A percentile compares a stretch with the other conserved stretches of the same genome.
Evolutionary conservation across 2,113 vertebrate genomes (phyloP).

Genomic region (Platichthys stellatus): DNA sequence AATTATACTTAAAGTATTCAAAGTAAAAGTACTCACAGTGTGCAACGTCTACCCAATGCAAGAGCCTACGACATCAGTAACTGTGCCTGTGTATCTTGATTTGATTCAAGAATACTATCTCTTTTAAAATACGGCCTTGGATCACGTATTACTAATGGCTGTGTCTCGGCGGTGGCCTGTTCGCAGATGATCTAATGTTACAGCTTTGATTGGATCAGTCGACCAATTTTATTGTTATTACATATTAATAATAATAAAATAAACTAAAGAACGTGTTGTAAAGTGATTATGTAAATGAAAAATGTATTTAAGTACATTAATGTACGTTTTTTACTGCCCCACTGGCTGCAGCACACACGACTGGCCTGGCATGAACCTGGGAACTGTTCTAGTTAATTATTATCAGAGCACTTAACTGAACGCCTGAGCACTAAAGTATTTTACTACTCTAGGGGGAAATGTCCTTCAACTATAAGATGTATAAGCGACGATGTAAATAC

Average conservation of each 20-base stretch:
- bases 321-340: background rate
- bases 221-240: too few relatives aligned
- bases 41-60: background rate
- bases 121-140: too few relatives aligned
- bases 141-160: too few relatives aligned
- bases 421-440: constrained; percentile 67
- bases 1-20: background rate
- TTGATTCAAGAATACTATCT: too few relatives aligned
- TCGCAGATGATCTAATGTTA: too few relatives aligned
- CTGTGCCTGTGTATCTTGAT: too few relatives aligned
- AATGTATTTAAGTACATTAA: background rate
- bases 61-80: too few relatives aligned
- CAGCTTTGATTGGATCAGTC: too few relatives aligned
- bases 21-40: background rate
- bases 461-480: constrained; percentile 64
- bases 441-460: constrained; percentile 69
- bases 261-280: too few relatives aligned
- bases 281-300: too few relatives aligned
- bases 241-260: too few relatives aligned
- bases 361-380: constrained; percentile 67
- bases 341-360: constrained; percentile 6
- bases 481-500: constrained; percentile 78
- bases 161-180: too few relatives aligned
- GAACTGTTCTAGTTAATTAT: constrained; percentile 45
- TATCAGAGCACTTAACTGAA: constrained; percentile 65